A percentile compares a stretch with the other conserved stretches of the same genome.
phyloP scores from a whole-genome alignment of 2,113 vertebrate species.

The Pterocles orientalis region DNA sequence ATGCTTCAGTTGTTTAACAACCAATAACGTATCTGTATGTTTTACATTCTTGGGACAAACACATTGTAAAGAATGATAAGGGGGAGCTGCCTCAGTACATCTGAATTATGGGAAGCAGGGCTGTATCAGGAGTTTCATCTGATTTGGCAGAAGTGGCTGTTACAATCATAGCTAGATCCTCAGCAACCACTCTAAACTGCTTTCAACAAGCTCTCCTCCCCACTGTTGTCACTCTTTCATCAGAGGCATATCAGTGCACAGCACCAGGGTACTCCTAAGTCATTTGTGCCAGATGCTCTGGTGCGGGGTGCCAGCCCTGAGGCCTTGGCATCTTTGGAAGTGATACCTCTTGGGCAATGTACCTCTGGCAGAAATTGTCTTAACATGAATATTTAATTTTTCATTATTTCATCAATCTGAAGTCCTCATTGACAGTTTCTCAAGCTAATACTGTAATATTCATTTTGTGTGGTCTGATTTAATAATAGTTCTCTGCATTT shows the following conservation, averaged over 20 bases:
- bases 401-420: background rate
- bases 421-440: background rate
- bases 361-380: background rate
- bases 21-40: background rate
- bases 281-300: background rate
- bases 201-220: background rate
- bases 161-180: background rate
- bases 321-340: background rate
- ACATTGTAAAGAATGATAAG: background rate
- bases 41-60: background rate
- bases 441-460: background rate
- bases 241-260: background rate
- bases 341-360: background rate
- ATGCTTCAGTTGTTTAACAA: background rate
- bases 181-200: background rate
- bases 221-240: background rate
- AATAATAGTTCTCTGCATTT: background rate
- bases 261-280: rapidly evolving
- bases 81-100: background rate
- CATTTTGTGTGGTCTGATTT: background rate
- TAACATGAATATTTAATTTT: background rate
- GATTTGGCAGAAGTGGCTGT: background rate
- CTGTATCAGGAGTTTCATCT: background rate
- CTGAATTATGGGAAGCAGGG: background rate
- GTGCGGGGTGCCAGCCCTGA: background rate